Conservation (phyloP, 2,113 vertebrate species). For the Choloepus hoffmanni region DNA sequence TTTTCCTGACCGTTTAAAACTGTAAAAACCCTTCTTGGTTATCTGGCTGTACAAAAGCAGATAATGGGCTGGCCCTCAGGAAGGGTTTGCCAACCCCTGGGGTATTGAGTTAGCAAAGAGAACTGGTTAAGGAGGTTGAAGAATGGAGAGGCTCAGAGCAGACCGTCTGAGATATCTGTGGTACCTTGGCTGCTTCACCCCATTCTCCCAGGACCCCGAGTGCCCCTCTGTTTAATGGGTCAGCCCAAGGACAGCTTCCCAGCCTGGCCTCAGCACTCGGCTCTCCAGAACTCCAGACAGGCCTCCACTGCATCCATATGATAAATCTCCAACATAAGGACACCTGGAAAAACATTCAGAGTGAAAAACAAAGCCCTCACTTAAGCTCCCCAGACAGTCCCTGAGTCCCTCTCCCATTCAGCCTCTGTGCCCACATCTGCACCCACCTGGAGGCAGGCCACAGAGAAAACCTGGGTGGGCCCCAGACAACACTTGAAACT, state of each 20-base stretch:
- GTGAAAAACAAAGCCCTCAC: neutral
- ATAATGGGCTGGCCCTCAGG: neutral
- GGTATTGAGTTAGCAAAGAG: neutral
- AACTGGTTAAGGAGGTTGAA: neutral
- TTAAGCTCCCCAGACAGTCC: neutral
- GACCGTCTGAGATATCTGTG: neutral
- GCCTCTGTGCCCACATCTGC: neutral
- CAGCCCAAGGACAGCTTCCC: neutral
- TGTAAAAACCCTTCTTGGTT: conserved; percentile 11
- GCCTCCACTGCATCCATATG: accelerated
- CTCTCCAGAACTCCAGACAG: neutral
- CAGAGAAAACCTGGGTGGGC: neutral
- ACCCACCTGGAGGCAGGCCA: neutral
- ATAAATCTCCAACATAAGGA: neutral
- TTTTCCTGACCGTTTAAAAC: conserved; percentile 21
- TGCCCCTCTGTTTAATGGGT: neutral
- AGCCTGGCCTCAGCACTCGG: neutral
- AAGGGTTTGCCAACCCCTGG: neutral
- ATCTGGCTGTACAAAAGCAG: neutral
- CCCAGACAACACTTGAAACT: neutral
- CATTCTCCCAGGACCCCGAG: neutral
- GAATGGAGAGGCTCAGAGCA: neutral
- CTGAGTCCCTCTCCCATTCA: neutral
- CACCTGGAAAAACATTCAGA: neutral
- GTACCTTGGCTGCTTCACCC: neutral